A percentile compares a stretch with the other conserved stretches of the same genome.
phyloP scores from a whole-genome alignment of 2,113 vertebrate genomes.

The Aspiorhynchus laticeps region DNA sequence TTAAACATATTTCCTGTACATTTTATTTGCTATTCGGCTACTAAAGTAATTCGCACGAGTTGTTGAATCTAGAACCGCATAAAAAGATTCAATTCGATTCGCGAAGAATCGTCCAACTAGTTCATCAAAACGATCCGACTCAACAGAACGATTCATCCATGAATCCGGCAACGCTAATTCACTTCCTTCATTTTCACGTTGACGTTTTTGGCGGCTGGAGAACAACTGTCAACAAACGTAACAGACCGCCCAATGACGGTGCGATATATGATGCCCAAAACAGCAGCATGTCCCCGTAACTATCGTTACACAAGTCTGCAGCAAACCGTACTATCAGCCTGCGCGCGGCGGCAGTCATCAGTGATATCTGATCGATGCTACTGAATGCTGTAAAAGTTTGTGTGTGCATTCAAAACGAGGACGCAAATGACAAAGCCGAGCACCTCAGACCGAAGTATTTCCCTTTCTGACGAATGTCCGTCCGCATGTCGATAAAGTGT shows the following conservation, averaged over 20 bases:
- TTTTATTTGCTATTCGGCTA: not conserved
- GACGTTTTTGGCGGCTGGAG: constrained; percentile 18
- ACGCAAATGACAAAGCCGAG: not conserved
- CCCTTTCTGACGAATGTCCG: not conserved
- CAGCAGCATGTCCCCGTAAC: not conserved
- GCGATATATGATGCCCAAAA: constrained; percentile 23
- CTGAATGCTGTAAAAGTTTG: constrained; percentile 14
- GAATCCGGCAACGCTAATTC: not conserved
- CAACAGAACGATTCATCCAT: not conserved
- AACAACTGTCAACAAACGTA: not conserved
- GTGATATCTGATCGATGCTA: constrained; percentile 7
- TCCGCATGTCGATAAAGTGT: constrained; percentile 3
- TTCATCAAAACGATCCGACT: not conserved
- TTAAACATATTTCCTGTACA: not conserved
- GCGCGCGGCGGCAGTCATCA: constrained; percentile 7
- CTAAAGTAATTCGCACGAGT: not conserved
- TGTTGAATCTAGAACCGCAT: not conserved
- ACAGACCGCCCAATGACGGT: not conserved
- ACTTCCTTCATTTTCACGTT: not conserved
- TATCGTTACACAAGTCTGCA: constrained; percentile 50
- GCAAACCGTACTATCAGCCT: constrained; percentile 39
- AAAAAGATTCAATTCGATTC: not conserved
- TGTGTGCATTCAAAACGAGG: not conserved
- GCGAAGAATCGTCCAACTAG: not conserved
- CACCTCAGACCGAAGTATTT: too few relatives aligned